Base-by-base conservation (phyloP, 2,113 vertebrate species). In the Lophochroa leadbeateri region DNA sequence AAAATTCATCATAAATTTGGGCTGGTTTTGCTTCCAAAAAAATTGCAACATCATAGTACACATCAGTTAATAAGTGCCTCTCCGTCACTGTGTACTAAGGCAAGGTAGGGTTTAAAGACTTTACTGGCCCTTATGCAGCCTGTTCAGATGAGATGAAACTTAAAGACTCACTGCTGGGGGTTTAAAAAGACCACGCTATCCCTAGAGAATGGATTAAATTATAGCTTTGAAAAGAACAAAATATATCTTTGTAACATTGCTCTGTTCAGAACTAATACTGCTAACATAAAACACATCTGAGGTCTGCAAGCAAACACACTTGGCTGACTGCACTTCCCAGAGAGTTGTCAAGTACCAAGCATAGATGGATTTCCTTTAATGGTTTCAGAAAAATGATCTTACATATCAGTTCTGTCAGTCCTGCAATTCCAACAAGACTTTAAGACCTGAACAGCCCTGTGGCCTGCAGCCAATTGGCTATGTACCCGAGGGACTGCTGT, bases 1-100 rank as follows among this genome's bases (percentile, higher is more conserved):
- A 85, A 84, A 87, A 78, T 90, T 88, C 41, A 85, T 93, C 92
- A 89, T 41, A 44, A 94, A 95, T 31, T 72, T 82, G 49, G 49
- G 49, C 76, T 77, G 39, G 9, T 57, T 88, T 90, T 80, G 60
- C 71, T 94, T 86, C 17, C 13, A 80, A 70, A 61, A 71, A 64
- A 16, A 15, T 33, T 31, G 19, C 6, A 75, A 77, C 83, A 41
- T 68, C 43, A 41, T 24, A 60, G 19, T 46, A 41, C 11, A 23
- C 6, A 33, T 41, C 43, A 78, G 17, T 31, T 44, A 68, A 5
- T 67, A 82, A 55, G 17, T 35, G 49, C 27, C 13, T 68, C 1
- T 0, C 31, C 67, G 53, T 65, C 46, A 46, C 11, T 55, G 49
- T 23, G 35, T 20, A 15, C 19, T 27, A 20, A 19, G 65, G n/a